Evolutionary conservation across 2,113 vertebrate genomes (phyloP).

Genomic region (Sialia sialis): DNA sequence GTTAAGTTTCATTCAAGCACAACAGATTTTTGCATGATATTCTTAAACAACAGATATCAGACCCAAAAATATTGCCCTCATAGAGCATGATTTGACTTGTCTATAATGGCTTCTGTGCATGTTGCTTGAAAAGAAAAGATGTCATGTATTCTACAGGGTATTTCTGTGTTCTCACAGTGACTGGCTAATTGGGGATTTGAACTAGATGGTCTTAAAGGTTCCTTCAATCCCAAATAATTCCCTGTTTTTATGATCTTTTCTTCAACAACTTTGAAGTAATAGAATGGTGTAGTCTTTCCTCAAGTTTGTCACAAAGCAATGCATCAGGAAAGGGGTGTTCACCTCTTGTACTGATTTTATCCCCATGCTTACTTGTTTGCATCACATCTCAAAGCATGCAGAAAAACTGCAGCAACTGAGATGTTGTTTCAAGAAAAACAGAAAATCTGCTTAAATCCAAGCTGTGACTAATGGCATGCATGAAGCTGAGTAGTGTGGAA

Average conservation of each 20-base stretch:
- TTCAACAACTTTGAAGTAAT: background rate
- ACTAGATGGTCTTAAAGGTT: background rate
- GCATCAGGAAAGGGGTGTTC: background rate
- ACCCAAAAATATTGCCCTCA: background rate
- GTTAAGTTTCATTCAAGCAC: conserved; percentile 6
- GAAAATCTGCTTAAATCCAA: background rate
- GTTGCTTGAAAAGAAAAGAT: background rate
- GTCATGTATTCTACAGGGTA: background rate
- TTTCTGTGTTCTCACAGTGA: background rate
- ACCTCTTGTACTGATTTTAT: background rate
- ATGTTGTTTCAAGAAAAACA: background rate
- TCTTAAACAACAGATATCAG: background rate
- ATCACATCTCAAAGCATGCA: background rate
- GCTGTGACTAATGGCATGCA: background rate
- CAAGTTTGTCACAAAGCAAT: background rate
- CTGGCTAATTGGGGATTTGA: background rate
- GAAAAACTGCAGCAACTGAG: background rate
- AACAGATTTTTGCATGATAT: background rate
- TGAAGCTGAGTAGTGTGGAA: background rate
- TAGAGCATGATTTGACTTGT: background rate
- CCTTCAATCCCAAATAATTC: background rate
- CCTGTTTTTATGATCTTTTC: background rate
- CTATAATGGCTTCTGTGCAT: background rate
- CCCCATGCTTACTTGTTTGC: background rate
- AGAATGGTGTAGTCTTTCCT: background rate